phyloP scores from a whole-genome alignment of 2,113 vertebrate species.

The Vombatus ursinus region DNA sequence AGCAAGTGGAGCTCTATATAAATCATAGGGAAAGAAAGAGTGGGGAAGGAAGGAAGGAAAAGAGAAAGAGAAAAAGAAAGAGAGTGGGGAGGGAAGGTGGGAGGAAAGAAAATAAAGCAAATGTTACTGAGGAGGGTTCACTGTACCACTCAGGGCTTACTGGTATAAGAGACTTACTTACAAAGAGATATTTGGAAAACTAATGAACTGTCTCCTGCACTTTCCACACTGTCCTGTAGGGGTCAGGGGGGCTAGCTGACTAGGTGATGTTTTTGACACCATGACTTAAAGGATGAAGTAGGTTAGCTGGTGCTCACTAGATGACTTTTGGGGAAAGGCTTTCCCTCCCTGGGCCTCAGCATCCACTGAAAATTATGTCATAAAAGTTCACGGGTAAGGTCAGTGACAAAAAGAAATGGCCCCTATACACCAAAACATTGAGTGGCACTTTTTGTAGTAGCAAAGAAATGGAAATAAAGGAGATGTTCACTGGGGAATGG shows the following conservation, averaged over 20 bases:
- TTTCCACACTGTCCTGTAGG: rapidly evolving
- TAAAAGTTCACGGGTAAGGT: not conserved
- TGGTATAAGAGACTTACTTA: rapidly evolving
- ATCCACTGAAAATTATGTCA: not conserved
- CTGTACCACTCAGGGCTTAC: not conserved
- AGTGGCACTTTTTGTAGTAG: not conserved
- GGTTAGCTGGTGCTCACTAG: not conserved
- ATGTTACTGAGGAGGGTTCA: not conserved
- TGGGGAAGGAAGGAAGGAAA: not conserved
- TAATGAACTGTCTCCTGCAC: not conserved
- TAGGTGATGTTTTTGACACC: not conserved
- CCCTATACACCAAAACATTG: not conserved
- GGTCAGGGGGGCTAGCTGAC: rapidly evolving
- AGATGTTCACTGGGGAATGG: not conserved
- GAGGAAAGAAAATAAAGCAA: not conserved
- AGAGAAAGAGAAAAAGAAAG: rapidly evolving
- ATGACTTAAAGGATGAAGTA: not conserved
- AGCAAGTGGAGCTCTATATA: not conserved
- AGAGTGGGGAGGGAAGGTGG: not conserved
- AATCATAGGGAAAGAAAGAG: too few species aligned
- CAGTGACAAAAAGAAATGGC: not conserved
- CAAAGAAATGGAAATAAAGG: not conserved
- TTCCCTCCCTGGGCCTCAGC: not conserved
- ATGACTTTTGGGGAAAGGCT: not conserved
- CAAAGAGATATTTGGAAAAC: too few species aligned